Evolutionary conservation across 2,113 vertebrate genomes (phyloP).

Genomic region (Origma solitaria): DNA sequence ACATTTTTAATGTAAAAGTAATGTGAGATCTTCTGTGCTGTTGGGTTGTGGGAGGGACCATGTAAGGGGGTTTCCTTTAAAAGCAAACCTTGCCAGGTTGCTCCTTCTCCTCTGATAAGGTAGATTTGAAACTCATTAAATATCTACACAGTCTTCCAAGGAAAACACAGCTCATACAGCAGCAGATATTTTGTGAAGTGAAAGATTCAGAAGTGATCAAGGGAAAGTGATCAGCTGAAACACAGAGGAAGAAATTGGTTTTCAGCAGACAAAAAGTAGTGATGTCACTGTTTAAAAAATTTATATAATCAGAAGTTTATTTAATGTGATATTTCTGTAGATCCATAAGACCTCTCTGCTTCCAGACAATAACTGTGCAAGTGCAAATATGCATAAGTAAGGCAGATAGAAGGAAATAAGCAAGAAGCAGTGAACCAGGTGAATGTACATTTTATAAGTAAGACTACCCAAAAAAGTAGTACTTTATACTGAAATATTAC

Average conservation of each 20-base stretch:
- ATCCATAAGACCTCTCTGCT: not conserved
- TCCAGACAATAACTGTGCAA: not conserved
- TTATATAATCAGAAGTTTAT: not conserved
- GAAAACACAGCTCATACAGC: not conserved
- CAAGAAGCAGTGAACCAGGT: not conserved
- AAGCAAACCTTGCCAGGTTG: not conserved
- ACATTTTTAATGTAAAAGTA: not conserved
- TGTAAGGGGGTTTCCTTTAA: rapidly evolving
- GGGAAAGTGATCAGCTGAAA: not conserved
- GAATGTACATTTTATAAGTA: not conserved
- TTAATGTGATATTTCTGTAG: not conserved
- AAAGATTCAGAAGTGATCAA: not conserved
- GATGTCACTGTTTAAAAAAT: not conserved
- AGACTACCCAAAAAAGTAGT: not conserved
- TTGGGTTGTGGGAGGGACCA: not conserved
- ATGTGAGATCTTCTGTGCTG: not conserved
- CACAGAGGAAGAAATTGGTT: not conserved
- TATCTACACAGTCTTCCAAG: not conserved
- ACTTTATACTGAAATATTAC: not conserved
- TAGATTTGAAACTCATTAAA: not conserved
- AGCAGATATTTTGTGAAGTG: not conserved
- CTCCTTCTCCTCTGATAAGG: not conserved
- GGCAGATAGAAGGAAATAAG: not conserved
- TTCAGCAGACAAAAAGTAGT: not conserved
- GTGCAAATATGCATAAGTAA: not conserved